phyloP scores from a whole-genome alignment of 2,113 vertebrate genomes.

The Pluvialis apricaria region DNA sequence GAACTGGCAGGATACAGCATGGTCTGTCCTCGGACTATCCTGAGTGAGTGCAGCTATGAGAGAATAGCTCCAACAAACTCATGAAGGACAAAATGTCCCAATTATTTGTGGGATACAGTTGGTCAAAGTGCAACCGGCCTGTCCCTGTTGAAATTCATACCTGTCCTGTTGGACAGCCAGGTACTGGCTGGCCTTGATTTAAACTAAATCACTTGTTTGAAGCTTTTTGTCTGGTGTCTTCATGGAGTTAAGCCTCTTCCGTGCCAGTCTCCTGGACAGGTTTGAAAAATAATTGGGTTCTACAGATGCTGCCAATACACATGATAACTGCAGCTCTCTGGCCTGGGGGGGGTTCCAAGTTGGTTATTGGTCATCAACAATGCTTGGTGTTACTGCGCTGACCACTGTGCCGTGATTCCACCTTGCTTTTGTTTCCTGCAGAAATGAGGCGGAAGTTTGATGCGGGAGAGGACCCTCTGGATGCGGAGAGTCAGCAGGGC shows the following conservation, averaged over 20 bases:
- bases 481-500: constrained; percentile 92
- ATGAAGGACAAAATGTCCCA: background rate
- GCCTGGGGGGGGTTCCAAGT: background rate
- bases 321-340: background rate
- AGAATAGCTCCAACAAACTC: background rate
- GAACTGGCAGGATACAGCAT: background rate
- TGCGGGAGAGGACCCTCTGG: constrained; percentile 92
- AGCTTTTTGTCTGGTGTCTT: rapidly evolving
- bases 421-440: constrained; percentile 50
- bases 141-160: background rate
- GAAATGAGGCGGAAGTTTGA: constrained; percentile 97
- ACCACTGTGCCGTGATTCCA: rapidly evolving
- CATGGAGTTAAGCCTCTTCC: background rate
- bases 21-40: background rate
- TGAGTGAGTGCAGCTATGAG: background rate
- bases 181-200: background rate
- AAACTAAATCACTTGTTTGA: background rate
- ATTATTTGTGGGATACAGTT: background rate
- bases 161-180: background rate
- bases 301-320: background rate
- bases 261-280: background rate
- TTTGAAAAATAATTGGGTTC: background rate
- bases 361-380: background rate
- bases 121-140: background rate
- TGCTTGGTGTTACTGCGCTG: background rate